Percentiles rank a stretch among this genome's conserved stretches.
Conservation (phyloP, 2,888 invertebrate genomes). For the Acanthosepion pharaonis region DNA sequence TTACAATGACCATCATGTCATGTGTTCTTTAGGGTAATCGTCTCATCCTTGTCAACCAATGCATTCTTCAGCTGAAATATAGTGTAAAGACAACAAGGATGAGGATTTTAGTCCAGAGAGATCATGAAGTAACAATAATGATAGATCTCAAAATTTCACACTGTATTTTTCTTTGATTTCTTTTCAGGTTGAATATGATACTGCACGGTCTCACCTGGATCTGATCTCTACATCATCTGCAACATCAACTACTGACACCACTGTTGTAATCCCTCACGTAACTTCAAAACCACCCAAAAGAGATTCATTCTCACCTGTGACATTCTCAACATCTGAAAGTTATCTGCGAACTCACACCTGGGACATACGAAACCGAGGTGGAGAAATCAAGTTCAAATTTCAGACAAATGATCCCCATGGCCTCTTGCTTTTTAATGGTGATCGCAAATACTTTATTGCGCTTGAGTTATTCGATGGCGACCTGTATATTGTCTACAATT, state of each 20-base stretch:
- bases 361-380: constrained; percentile 50
- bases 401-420: constrained; percentile 67
- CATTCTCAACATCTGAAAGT: constrained; percentile 50
- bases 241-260: constrained; percentile 50
- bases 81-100: too few species aligned
- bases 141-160: too few species aligned
- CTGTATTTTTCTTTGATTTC: neutral
- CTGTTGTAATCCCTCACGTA: neutral
- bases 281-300: neutral
- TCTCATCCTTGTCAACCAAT: too few species aligned
- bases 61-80: too few species aligned
- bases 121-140: too few species aligned
- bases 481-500: constrained; percentile 68
- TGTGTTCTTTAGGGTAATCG: too few species aligned
- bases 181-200: neutral
- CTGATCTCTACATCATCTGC: neutral
- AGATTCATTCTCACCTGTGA: constrained; percentile 42
- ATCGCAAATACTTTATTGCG: constrained; percentile 61
- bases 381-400: constrained; percentile 66
- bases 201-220: neutral
- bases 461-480: constrained; percentile 71
- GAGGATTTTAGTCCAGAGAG: too few species aligned
- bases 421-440: constrained; percentile 63
- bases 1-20: too few species aligned
- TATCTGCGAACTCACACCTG: constrained; percentile 38